Conservation (phyloP, 2,113 vertebrate species). For the Oryzias celebensis region DNA sequence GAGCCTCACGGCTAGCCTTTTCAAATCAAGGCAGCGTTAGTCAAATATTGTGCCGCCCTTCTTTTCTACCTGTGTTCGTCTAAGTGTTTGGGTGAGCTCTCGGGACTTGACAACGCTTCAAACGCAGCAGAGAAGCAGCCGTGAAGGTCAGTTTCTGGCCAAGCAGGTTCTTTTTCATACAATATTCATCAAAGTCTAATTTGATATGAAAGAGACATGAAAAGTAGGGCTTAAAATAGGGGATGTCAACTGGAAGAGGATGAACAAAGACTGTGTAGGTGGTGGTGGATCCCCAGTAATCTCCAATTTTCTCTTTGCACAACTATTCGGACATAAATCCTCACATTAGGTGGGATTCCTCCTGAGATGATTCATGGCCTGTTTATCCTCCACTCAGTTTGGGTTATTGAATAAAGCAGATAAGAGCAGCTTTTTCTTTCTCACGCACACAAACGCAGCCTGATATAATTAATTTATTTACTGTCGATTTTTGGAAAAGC, state of each 20-base stretch:
- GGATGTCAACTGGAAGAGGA: conserved; percentile 51
- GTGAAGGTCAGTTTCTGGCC: conserved; percentile 67
- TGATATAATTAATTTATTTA: too few relatives aligned
- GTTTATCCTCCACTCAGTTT: too few relatives aligned
- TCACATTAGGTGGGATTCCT: not conserved
- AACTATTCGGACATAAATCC: conserved; percentile 9
- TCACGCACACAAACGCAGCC: too few relatives aligned
- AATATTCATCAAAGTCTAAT: conserved; percentile 76
- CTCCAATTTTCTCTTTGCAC: conserved; percentile 2
- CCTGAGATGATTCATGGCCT: too few relatives aligned
- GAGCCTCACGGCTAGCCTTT: conserved; percentile 55
- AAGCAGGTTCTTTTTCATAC: conserved; percentile 66
- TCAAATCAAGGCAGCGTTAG: conserved; percentile 56
- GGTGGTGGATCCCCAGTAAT: conserved; percentile 15
- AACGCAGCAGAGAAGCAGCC: conserved; percentile 51
- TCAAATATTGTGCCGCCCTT: conserved; percentile 59
- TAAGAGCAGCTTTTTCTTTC: too few relatives aligned
- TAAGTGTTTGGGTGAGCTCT: conserved; percentile 51
- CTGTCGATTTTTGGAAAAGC: too few relatives aligned
- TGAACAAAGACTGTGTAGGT: conserved; percentile 43
- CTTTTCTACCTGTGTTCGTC: conserved; percentile 48
- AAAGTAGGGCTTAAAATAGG: conserved; percentile 54
- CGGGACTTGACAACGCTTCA: conserved; percentile 63
- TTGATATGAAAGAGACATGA: conserved; percentile 69
- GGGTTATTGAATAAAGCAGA: too few relatives aligned